Base-by-base conservation (phyloP, 1,140 invertebrate genomes). In the Protaetia brevitarsis region DNA sequence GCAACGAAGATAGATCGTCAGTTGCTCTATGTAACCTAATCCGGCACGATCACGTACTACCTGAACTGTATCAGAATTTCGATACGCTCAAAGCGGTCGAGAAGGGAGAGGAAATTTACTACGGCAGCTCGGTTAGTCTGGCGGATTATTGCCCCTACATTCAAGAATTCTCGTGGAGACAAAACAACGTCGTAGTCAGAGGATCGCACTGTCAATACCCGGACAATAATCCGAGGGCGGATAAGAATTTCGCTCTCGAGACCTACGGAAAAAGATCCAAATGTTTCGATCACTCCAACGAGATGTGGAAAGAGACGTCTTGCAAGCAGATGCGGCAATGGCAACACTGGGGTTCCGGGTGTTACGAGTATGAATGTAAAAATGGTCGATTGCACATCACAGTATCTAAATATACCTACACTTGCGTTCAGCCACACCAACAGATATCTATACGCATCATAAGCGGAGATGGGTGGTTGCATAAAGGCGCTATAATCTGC, bases 121-220 rank as follows among this genome's bases (percentile, higher is more conserved):
- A 90, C 74, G 97, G 96, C 2, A 97, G 97, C 0, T 96, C 95
- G 0, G 97, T 99, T 6, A 89, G 89, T 10, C 80, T 99, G 62
- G 96, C 97, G 0, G 97, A 99, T 82, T 98, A 95, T 78, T 99
- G 97, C 80, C 97, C 97, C 0, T 99, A 97, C 77, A 92, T 98
- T 63, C 97, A 97, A 80, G 95, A 97, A 81, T 97, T 97, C 75
- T 95, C 93, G 0, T 97, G 96, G 96, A 86, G 90, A 67, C 90
- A 91, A 72, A 89, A 92, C 72, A 93, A 92, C 74, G 86, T 92
- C 7, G 86, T 93, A 41, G 88, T 97, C 7, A 82, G 95, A 60
- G 94, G 95, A 21, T 96, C 94, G 19, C 89, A 95, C 73, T 98
- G 95, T 79, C 87, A 89, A 28, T 95, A 90, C 72, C 81, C 86